Evolutionary conservation across 1,140 invertebrate genomes (phyloP), one percentile per base, ranked within the genome.

Genomic region (Drosophila ambigua): DNA sequence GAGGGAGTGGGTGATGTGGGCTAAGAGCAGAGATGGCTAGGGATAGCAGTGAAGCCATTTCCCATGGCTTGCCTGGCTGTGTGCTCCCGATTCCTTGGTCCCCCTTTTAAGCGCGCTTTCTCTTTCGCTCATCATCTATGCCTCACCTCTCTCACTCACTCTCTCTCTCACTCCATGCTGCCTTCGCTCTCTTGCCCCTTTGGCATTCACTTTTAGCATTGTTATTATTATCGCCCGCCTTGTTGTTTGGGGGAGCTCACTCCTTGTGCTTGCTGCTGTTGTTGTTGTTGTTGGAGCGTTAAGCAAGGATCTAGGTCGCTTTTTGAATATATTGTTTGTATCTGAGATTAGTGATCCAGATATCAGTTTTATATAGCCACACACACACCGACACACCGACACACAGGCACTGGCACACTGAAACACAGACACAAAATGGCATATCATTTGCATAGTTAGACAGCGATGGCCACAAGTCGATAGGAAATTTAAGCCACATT

Each of bases 261-360:
- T 24, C 23, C 23, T 4, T 23, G 2, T 23, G 2, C 1, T 23
- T 4, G 23, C 23, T 23, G 23, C 39, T 63, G 59, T 39, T 78
- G 53, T 67, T 60, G 65, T 51, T 24, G 67, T 24, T 58, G 67
- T 41, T 52, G n/a, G 46, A 62, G 69, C 77, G 77, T 85, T 73
- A 63, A 62, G 77, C 81, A 51, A 72, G 81, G 81, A 85, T 85
- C 82, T 85, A 85, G 81, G 81, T 85, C 81, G 81, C 81, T 87
- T 87, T 85, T 85, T 85, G 81, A 85, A 85, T 85, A 85, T 85
- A 85, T 85, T 85, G 81, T 87, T 85, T 85, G 82, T 82, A 85
- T 85, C 81, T 85, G 61, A 81, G 81, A 85, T 85, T 87, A 87
- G 82, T 85, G 76, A 59, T 61, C 60, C 65, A 77, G 63, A 68